phyloP scores from a whole-genome alignment of 2,888 invertebrate genomes.

The Tenthredo livida region DNA sequence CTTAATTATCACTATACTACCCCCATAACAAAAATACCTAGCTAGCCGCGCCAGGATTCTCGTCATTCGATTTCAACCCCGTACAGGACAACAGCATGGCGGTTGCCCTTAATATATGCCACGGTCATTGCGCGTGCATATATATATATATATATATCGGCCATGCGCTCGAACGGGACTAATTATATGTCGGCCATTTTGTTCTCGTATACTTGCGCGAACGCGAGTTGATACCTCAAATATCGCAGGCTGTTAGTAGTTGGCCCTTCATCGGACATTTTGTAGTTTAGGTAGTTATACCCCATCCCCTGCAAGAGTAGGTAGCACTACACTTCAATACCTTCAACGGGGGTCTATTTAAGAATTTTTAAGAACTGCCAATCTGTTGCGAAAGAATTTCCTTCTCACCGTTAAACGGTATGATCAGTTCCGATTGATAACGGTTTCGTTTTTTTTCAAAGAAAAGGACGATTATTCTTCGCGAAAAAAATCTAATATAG shows the following conservation, averaged over 20 bases:
- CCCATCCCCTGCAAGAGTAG: not conserved
- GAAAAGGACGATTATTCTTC: no score
- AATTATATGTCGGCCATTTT: constrained; percentile 52
- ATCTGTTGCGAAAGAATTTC: not conserved
- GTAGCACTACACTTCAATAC: not conserved
- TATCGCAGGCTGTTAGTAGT: not conserved
- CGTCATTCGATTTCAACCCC: constrained; percentile 20
- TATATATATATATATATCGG: not conserved
- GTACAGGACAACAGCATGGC: constrained; percentile 42
- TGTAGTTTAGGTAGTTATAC: not conserved
- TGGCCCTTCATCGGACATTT: constrained; percentile 1
- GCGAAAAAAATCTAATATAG: no score
- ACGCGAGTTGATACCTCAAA: constrained; percentile 24
- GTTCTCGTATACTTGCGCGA: constrained; percentile 16
- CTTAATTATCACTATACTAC: not conserved
- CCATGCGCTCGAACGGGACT: constrained; percentile 50
- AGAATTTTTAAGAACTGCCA: not conserved
- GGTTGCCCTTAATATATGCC: constrained; percentile 54
- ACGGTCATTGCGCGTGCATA: constrained; percentile 54
- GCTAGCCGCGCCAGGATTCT: not conserved
- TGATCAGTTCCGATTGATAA: no score
- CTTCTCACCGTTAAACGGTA: not conserved
- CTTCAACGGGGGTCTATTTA: not conserved
- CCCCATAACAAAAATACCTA: not conserved
- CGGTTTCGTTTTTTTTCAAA: not conserved